Evolutionary conservation across 2,797 vertebrate genomes (phyloP), one percentile per base, ranked within the genome.

Genomic region (Eleutherodactylus coqui): DNA sequence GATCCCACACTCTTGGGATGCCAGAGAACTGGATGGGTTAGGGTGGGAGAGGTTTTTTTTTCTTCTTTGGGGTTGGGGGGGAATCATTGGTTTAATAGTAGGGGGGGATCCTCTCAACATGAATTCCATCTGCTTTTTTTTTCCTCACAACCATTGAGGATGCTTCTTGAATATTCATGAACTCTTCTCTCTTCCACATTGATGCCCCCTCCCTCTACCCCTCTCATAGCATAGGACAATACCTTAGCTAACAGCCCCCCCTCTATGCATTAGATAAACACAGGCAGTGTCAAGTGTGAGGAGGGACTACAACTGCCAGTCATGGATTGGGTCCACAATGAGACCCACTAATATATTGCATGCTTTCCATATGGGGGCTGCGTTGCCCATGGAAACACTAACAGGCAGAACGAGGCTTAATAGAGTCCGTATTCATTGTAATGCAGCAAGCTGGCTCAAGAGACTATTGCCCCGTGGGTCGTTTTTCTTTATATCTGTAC

Each of bases 341-440:
- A 86, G 87, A 90, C 89, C 92, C 95, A 96, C 96, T 97, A 96
- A 96, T 95, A 93, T 90, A 91, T 94, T 91, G 94, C 97, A 97
- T 98, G 97, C 96, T 96, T 96, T 94, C 96, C 96, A 97, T 97
- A 97, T 96, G 96, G 97, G 96, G 96, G 96, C 96, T 96, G 93
- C 91, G 97, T 98, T 98, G 96, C 97, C 97, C 97, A 24, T 93
- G 96, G 96, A 95, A 95, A 99, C 97, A 94, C 96, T 99, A 98
- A 98, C 98, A 98, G 97, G 97, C 98, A 98, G 97, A 99, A 98
- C 97, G 96, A 96, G 96, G 96, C 97, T 99, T 98, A 98, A 99
- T 98, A 98, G 97, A 98, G 97, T 99, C 97, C 96, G 96, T 96
- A 97, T 96, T 97, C 97, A 99, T 98, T 98, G 97, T 99, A 96